phyloP scores from a whole-genome alignment of 1,140 invertebrate genomes.

The Drosophila pandora region DNA sequence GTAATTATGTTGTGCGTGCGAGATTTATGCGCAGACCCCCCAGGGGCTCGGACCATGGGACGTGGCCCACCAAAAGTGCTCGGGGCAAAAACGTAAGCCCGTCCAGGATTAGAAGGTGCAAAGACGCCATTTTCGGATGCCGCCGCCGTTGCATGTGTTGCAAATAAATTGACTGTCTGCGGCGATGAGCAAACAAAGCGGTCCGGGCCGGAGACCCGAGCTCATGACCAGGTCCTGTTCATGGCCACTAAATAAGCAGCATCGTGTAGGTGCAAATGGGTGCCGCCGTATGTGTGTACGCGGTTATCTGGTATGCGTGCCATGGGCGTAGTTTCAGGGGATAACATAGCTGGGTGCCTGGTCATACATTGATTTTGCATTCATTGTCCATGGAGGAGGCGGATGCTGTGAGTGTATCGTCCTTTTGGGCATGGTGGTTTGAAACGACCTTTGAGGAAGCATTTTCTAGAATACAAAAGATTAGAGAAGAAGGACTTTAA shows the following conservation, averaged over 20 bases:
- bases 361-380: constrained; percentile 28
- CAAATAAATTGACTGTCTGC: constrained; percentile 79
- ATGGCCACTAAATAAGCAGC: constrained; percentile 68
- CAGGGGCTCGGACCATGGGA: constrained; percentile 18
- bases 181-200: constrained; percentile 65
- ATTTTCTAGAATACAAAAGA: too few relatives aligned
- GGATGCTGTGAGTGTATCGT: constrained; percentile 6
- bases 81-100: constrained; percentile 31
- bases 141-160: constrained; percentile 58
- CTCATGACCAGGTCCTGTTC: constrained; percentile 16
- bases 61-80: constrained; percentile 4
- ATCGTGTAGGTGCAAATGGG: constrained; percentile 72
- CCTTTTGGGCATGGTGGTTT: neutral
- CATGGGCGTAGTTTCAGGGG: constrained; percentile 27
- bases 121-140: constrained; percentile 62
- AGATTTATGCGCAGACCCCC: constrained; percentile 66
- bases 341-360: neutral
- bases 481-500: neutral
- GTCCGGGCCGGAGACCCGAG: constrained; percentile 15
- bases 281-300: constrained; percentile 24
- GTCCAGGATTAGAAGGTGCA: constrained; percentile 66
- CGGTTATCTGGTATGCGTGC: constrained; percentile 36
- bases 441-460: neutral
- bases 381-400: constrained; percentile 26
- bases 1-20: constrained; percentile 79